Base-by-base conservation (phyloP, 2,888 invertebrate species). In the Drosophila demipolita region DNA sequence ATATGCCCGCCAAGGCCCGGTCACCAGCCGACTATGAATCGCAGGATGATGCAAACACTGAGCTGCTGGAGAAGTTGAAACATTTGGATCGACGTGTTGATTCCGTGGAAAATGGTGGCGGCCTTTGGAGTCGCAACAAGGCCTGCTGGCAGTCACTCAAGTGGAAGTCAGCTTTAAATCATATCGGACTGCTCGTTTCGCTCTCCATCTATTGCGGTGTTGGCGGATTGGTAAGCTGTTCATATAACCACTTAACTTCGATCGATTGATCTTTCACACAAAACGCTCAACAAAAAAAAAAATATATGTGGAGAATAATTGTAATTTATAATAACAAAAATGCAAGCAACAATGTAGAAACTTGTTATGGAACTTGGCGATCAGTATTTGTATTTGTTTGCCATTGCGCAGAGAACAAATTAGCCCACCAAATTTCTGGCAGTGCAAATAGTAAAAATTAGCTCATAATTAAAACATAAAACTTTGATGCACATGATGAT, bases 181-280 rank as follows among this genome's bases (percentile, higher is more conserved):
- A 97, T 86, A 94, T 96, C 61, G 97, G 96, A 53, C 94, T 97
- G 73, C 94, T 97, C 74, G 94, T 96, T 55, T 95, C 96, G 0
- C 94, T 97, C 63, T 96, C 96, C 94, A 93, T 96, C 67, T 97
- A 97, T 90, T 97, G 97, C 0, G 95, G 95, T 36, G 95, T 96
- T 58, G 97, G 97, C 62, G 97, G 97, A 81, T 93, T 96, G 95
- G 97, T 97, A 94, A 79, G 78, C 71, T 49, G 36, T 35, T 53
- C 26, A 23, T 33, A 40, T 35, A 29, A 42, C 17, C 15, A 15
- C 15, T n/a, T 15, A 20, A 9, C 20, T 33, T 15, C 20, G 33
- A 53, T 53, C 49, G 26, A 26, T 11, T 26, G 26, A 49, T 45
- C 15, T 15, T 15, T 38, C 48, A 6, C 6, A n/a, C 32, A 26